Base-by-base conservation (phyloP, 2,113 vertebrate species). In the Choloepus hoffmanni region DNA sequence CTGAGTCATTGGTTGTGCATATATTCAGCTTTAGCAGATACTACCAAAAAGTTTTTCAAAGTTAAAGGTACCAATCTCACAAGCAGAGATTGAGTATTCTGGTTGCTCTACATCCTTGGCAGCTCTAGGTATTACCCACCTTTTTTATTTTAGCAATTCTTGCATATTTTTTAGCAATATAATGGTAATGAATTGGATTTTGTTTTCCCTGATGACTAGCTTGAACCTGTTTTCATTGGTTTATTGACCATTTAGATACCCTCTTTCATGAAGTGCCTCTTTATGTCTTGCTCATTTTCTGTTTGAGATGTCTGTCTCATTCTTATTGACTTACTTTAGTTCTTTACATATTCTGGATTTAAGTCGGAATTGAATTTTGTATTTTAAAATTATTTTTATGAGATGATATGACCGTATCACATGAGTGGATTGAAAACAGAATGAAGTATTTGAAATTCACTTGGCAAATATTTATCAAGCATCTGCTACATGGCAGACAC, bases 381-480 rank as follows among this genome's bases (percentile, higher is more conserved):
- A 91, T 82, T 93, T 74, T 93, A 70, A 79, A 93, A 77, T 85
- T 4, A 93, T 72, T 85, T 53, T 5, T 43, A 43, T 63, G 67
- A 90, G 77, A 50, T 50, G 62, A 74, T 45, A 55, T 40, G 36
- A 33, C 9, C 79, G 43, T 10, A 79, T 79, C 81, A 65, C 26
- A 84, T 7, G 12, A 92, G 79, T 78, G 8, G 3, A 79, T 95
- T 94, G 30, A 53, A 92, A 70, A 55, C 77, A 87, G 53, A 87
- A 63, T 36, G 9, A 84, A 77, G 45, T 50, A 12, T 70, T 48
- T 72, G 26, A 74, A 92, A 89, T 89, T 89, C 36, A 95, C 28
- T 86, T 78, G 50, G 83, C 74, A 90, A 87, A 79, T 92, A 88
- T 81, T 86, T 92, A 79, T 78, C n/a, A 53, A 89, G 45, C 45